These are phyloP conservation scores for Mormyrus proboscirostris DNA, from an alignment of 2,797 vertebrate species.

Conservation along the genomic window DNA sequence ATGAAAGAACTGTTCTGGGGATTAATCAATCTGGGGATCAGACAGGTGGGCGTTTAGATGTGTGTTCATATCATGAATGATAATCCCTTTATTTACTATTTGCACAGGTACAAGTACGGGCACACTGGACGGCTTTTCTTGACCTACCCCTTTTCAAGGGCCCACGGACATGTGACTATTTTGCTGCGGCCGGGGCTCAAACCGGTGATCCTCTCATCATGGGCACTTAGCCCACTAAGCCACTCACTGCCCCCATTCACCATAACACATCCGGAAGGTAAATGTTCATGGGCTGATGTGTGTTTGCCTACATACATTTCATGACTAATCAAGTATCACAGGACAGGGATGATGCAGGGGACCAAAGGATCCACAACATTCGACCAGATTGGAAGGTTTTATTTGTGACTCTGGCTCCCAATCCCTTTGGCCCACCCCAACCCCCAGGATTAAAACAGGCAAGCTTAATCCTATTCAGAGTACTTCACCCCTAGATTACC, in stretches of 20 bases:
- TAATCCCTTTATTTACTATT: neutral
- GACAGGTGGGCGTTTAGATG: neutral
- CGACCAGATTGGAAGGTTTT: neutral
- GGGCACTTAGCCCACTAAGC: neutral
- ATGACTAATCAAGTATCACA: neutral
- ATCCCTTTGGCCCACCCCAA: neutral
- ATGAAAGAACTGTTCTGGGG: neutral
- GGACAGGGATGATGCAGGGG: neutral
- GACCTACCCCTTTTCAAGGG: neutral
- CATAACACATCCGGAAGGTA: neutral
- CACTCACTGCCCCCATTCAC: neutral
- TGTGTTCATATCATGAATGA: neutral
- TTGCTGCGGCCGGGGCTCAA: neutral
- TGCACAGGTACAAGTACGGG: neutral
- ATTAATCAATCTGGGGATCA: neutral
- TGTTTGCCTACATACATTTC: neutral
- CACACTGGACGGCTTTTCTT: neutral
- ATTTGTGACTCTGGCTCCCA: neutral
- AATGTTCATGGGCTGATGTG: neutral
- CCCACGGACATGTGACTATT: neutral
- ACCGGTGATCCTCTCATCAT: neutral
- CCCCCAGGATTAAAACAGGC: constrained; percentile 15
- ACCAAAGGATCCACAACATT: neutral
- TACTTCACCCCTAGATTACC: constrained; percentile 28
- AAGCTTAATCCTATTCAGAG: constrained; percentile 21